These are phyloP conservation scores for Isichthys henryi DNA, from an alignment of 2,113 vertebrate species.

Conservation along the genomic window DNA sequence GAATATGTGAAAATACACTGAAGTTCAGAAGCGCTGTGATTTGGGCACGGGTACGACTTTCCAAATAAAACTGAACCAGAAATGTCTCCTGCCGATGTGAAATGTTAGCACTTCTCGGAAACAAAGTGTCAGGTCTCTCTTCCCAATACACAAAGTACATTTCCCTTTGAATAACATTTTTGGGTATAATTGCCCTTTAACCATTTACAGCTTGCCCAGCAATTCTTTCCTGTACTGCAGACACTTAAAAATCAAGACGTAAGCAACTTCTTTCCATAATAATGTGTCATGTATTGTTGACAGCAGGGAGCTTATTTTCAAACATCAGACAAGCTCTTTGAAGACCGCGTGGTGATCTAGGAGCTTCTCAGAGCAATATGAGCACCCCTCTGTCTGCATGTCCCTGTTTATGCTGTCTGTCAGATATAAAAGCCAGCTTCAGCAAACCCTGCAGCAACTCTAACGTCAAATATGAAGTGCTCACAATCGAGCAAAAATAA, in stretches of 20 bases:
- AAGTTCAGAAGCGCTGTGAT: neutral
- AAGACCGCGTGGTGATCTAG: neutral
- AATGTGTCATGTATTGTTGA: conserved; percentile 3
- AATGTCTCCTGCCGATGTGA: neutral
- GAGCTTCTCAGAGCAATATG: neutral
- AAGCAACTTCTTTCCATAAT: neutral
- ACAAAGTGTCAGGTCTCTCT: neutral
- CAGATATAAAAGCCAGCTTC: neutral
- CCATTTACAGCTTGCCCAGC: neutral
- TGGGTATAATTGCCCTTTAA: neutral
- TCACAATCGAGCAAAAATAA: neutral
- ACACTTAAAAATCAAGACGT: neutral
- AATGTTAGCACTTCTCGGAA: neutral
- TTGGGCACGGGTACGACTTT: neutral
- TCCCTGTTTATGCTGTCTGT: neutral
- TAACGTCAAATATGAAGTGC: neutral
- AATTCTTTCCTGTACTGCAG: neutral
- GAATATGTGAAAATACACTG: neutral
- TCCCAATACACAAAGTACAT: neutral
- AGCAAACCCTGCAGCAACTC: neutral
- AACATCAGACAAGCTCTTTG: neutral
- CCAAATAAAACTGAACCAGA: neutral
- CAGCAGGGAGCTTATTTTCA: neutral
- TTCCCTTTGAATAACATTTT: neutral
- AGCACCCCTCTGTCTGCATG: neutral